Percentiles rank a stretch among this genome's conserved stretches.
Evolutionary conservation across 2,797 vertebrate genomes (phyloP).

Genomic region (Xenopus petersii): DNA sequence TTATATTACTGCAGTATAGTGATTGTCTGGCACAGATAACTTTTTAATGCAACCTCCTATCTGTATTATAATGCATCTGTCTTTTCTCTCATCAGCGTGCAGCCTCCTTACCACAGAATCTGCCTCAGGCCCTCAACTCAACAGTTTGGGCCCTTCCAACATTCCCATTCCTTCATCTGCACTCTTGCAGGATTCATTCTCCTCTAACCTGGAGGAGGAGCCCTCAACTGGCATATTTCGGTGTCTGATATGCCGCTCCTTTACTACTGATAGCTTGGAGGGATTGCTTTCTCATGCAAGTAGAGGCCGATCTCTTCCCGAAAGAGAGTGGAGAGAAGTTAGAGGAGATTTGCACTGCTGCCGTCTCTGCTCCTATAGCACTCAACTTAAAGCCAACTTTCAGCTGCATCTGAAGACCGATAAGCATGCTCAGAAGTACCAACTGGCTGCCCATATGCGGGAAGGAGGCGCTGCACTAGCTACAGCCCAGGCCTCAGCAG

Average conservation of each 20-base stretch:
- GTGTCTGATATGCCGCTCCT: constrained; percentile 64
- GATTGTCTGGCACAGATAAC: no score
- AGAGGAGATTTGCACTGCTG: constrained; percentile 62
- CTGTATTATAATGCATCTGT: background rate
- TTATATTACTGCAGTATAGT: no score
- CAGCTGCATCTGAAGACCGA: constrained; percentile 67
- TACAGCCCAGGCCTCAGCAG: constrained; percentile 40
- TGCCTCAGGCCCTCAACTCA: constrained; percentile 16
- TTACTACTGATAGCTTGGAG: constrained; percentile 63
- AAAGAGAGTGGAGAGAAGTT: constrained; percentile 64
- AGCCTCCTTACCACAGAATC: constrained; percentile 26
- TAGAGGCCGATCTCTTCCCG: constrained; percentile 58
- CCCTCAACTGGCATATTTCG: constrained; percentile 55
- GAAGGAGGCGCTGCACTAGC: constrained; percentile 56
- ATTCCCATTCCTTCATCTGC: constrained; percentile 18
- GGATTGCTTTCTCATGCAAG: constrained; percentile 60
- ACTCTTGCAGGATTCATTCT: constrained; percentile 21
- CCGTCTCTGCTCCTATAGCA: constrained; percentile 65
- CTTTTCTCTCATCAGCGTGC: constrained; percentile 23
- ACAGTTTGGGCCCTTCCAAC: constrained; percentile 15
- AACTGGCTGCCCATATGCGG: constrained; percentile 63
- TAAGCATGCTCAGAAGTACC: constrained; percentile 66
- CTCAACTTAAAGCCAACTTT: constrained; percentile 68
- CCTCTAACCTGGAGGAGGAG: constrained; percentile 51
- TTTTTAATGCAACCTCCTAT: background rate